Percentiles rank a stretch among this genome's conserved stretches.
These are phyloP conservation scores for Rhombomys opimus DNA, from an alignment of 2,113 vertebrate species.

Conservation along the genomic window DNA sequence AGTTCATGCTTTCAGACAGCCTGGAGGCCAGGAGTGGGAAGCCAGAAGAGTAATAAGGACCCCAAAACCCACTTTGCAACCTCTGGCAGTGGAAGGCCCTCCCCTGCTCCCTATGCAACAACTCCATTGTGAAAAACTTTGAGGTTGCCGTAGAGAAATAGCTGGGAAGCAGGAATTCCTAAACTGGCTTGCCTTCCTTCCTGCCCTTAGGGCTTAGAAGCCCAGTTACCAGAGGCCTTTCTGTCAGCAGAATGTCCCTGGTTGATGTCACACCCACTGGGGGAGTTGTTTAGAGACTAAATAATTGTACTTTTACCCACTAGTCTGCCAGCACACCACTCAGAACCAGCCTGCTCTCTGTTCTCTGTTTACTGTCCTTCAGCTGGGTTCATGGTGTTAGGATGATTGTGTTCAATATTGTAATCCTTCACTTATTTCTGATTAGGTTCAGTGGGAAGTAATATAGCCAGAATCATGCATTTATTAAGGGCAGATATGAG, in stretches of 20 bases:
- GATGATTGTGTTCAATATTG: no score
- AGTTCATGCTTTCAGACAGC: conserved; percentile 83
- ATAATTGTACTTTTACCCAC: background rate
- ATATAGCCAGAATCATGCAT: background rate
- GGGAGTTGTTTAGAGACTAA: background rate
- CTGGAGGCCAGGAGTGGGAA: conserved; percentile 55
- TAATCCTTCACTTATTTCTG: background rate
- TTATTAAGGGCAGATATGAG: background rate
- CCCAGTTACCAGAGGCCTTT: conserved; percentile 52
- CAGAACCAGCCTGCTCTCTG: background rate
- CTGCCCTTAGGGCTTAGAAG: conserved; percentile 63
- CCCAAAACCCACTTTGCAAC: conserved; percentile 67
- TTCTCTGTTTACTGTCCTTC: background rate
- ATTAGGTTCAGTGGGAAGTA: background rate
- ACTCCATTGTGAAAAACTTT: conserved; percentile 76
- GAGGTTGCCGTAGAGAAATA: conserved; percentile 68
- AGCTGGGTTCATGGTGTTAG: background rate
- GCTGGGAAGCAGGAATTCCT: conserved; percentile 65
- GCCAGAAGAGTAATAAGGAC: conserved; percentile 47
- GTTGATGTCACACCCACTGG: background rate
- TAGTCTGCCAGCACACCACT: background rate
- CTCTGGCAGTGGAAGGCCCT: conserved; percentile 81
- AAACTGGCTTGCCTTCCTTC: conserved; percentile 39
- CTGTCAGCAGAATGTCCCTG: conserved; percentile 54
- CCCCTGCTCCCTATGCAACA: conserved; percentile 76